Evolutionary conservation across 2,113 vertebrate species (phyloP).

Genomic region (Rallus limicola): DNA sequence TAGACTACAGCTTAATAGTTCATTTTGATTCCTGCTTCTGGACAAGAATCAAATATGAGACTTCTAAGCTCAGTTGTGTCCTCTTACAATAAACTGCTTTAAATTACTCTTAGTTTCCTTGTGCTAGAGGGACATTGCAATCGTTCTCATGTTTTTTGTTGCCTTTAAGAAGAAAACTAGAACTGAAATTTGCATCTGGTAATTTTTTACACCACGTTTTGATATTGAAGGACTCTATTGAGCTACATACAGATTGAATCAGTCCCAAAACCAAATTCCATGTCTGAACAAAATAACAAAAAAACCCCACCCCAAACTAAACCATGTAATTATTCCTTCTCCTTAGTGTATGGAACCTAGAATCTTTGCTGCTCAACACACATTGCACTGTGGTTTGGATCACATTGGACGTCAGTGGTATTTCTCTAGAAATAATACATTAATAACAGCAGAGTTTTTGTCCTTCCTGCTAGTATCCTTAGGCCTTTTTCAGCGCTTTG

Average conservation of each 20-base stretch:
- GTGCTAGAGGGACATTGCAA: background rate
- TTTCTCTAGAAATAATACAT: background rate
- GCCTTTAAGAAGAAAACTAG: background rate
- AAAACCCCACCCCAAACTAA: rapidly evolving
- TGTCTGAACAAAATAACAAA: background rate
- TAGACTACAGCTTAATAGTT: constrained; percentile 46
- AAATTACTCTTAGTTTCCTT: background rate
- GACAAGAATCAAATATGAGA: constrained; percentile 59
- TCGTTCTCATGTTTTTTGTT: background rate
- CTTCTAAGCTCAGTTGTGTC: constrained; percentile 54
- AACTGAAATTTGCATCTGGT: background rate
- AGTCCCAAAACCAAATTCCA: background rate
- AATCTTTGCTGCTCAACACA: background rate
- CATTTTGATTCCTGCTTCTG: constrained; percentile 69
- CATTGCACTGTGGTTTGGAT: background rate
- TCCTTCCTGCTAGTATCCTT: background rate
- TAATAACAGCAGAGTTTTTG: background rate
- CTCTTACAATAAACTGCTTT: constrained; percentile 2
- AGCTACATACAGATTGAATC: background rate
- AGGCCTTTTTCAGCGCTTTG: background rate
- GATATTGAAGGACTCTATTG: background rate
- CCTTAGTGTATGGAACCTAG: background rate
- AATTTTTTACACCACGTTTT: background rate
- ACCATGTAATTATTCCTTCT: background rate
- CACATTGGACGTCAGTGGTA: background rate